Conservation (phyloP, 2,113 vertebrate species). For the Benitochromis conjunctus region DNA sequence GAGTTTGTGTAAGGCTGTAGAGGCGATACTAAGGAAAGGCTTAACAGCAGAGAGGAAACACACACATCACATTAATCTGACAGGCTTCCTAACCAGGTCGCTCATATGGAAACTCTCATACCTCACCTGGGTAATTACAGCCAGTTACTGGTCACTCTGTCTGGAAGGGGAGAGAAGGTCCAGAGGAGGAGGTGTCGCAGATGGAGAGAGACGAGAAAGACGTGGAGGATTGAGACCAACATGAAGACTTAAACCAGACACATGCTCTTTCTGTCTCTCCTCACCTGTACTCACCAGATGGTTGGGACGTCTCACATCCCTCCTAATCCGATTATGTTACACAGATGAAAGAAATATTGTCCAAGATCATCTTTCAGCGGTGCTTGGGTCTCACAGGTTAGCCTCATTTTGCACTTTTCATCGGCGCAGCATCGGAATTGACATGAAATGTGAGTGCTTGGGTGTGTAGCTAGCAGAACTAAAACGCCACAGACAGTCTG, state of each 20-base stretch:
- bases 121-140: slow-evolving; percentile 54
- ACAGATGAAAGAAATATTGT: slow-evolving; percentile 30
- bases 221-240: background rate
- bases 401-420: slow-evolving; percentile 3
- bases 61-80: slow-evolving; percentile 62
- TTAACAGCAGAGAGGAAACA: slow-evolving; percentile 43
- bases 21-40: slow-evolving; percentile 4
- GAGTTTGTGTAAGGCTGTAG: background rate
- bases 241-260: slow-evolving; percentile 15
- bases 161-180: background rate
- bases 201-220: slow-evolving; percentile 9
- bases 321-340: slow-evolving; percentile 38
- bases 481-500: slow-evolving; percentile 28
- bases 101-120: slow-evolving; percentile 62
- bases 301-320: background rate
- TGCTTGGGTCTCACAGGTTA: background rate
- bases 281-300: slow-evolving; percentile 7
- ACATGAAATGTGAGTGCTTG: slow-evolving; percentile 8
- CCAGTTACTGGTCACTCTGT: slow-evolving; percentile 27
- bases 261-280: background rate
- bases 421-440: background rate
- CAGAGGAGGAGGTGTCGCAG: slow-evolving; percentile 23
- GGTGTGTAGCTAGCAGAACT: background rate
- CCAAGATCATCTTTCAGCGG: slow-evolving; percentile 5
- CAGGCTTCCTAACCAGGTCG: slow-evolving; percentile 25